These are phyloP conservation scores for Burhinus bistriatus DNA, from an alignment of 2,113 vertebrate genomes.

Conservation along the genomic window DNA sequence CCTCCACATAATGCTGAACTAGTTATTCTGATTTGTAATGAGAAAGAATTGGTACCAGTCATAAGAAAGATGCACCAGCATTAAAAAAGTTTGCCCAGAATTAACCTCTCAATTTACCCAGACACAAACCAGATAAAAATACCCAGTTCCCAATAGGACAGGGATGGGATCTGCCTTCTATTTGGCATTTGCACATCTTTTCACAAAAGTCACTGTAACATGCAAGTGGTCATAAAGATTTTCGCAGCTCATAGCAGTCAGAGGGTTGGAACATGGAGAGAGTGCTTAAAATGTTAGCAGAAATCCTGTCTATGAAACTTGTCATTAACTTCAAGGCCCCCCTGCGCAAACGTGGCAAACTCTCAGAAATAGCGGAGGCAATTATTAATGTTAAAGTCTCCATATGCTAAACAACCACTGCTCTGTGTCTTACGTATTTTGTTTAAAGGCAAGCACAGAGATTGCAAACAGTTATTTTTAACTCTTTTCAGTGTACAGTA, in stretches of 20 bases:
- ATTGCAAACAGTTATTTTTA: conserved; percentile 58
- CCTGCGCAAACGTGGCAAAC: not conserved
- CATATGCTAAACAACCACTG: conserved; percentile 8
- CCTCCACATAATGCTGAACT: not conserved
- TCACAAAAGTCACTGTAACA: not conserved
- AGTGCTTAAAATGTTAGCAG: not conserved
- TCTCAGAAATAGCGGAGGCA: not conserved
- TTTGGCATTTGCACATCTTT: not conserved
- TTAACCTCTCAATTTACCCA: not conserved
- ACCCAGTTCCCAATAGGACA: not conserved
- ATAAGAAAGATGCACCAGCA: not conserved
- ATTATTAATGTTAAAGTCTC: not conserved
- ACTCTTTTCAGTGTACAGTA: conserved; percentile 52
- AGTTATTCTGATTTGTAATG: not conserved
- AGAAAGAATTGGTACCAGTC: not conserved
- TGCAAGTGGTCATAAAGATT: not conserved
- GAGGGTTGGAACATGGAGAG: not conserved
- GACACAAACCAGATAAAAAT: not conserved
- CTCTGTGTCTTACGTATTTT: not conserved
- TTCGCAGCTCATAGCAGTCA: not conserved
- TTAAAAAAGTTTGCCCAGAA: not conserved
- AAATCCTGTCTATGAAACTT: not conserved
- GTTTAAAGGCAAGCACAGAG: conserved; percentile 27
- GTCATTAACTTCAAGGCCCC: not conserved
- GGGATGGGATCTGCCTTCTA: not conserved